phyloP scores from a whole-genome alignment of 2,797 vertebrate species.

The Dicrostonyx torquatus region DNA sequence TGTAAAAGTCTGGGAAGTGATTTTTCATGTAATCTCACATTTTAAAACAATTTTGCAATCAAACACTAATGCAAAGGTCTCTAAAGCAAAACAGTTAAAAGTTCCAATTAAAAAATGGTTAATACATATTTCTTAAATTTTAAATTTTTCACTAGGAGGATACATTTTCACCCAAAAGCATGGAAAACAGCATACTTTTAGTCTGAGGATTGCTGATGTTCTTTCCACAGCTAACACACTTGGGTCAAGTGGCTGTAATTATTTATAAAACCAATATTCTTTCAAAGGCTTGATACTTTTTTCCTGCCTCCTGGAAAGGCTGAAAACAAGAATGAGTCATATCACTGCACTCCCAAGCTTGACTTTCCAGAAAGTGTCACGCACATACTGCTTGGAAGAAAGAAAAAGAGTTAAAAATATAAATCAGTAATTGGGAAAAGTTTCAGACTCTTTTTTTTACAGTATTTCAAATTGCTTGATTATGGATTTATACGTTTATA shows the following conservation, averaged over 20 bases:
- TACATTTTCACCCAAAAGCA: slow-evolving; percentile 68
- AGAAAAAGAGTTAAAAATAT: slow-evolving; percentile 44
- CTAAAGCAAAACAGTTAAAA: slow-evolving; percentile 32
- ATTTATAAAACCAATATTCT: slow-evolving; percentile 50
- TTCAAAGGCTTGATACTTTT: slow-evolving; percentile 38
- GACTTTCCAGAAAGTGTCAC: slow-evolving; percentile 52
- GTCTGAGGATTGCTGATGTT: slow-evolving; percentile 55
- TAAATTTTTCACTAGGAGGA: slow-evolving; percentile 59
- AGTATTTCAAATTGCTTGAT: slow-evolving; percentile 37
- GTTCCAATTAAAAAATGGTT: slow-evolving; percentile 5
- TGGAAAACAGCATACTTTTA: slow-evolving; percentile 57
- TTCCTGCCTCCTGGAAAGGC: slow-evolving; percentile 35
- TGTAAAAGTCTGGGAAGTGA: slow-evolving; percentile 26
- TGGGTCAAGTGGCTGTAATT: slow-evolving; percentile 73
- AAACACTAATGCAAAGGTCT: not conserved
- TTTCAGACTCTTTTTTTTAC: slow-evolving; percentile 40
- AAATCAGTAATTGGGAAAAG: slow-evolving; percentile 36
- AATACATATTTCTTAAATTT: slow-evolving; percentile 55
- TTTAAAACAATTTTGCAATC: not conserved
- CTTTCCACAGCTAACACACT: slow-evolving; percentile 43
- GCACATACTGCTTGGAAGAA: slow-evolving; percentile 55
- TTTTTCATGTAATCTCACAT: not conserved
- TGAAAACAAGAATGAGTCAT: slow-evolving; percentile 68
- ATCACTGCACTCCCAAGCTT: slow-evolving; percentile 53
- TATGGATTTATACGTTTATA: slow-evolving; percentile 2